phyloP scores from a whole-genome alignment of 2,113 vertebrate species.

The Gadus macrocephalus region DNA sequence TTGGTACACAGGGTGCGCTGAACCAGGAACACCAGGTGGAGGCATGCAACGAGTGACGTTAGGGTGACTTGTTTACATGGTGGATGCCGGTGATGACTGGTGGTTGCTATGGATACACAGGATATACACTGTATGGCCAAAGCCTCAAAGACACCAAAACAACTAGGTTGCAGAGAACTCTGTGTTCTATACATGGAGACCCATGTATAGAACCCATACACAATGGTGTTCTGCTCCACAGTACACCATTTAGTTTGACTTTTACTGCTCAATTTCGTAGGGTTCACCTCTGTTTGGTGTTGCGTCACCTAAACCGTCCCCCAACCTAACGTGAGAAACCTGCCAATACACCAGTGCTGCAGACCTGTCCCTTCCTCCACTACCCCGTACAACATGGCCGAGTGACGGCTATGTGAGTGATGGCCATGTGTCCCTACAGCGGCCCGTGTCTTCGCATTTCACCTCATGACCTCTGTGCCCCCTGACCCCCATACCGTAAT shows the following conservation, averaged over 20 bases:
- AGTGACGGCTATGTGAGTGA: too few species aligned
- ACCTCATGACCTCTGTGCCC: not conserved
- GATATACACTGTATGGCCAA: not conserved
- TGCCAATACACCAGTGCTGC: too few species aligned
- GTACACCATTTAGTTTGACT: not conserved
- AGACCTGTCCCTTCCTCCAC: too few species aligned
- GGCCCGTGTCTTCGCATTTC: not conserved
- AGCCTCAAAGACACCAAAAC: not conserved
- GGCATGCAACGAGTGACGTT: not conserved
- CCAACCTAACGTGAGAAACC: not conserved
- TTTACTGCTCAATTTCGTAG: not conserved
- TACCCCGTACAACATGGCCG: too few species aligned
- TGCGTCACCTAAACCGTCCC: not conserved
- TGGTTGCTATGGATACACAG: not conserved
- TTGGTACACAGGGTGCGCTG: not conserved
- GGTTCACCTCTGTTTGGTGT: not conserved
- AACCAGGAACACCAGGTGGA: not conserved
- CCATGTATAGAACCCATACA: not conserved
- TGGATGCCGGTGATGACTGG: not conserved
- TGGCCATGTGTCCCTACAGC: not conserved
- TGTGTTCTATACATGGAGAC: not conserved
- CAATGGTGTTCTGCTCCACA: not conserved
- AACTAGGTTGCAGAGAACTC: not conserved
- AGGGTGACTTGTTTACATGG: too few species aligned
- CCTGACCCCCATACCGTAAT: not conserved